A percentile compares a stretch with the other conserved stretches of the same genome.
Conservation (phyloP, 2,113 vertebrate genomes). For the Muntiacus muntjak region DNA sequence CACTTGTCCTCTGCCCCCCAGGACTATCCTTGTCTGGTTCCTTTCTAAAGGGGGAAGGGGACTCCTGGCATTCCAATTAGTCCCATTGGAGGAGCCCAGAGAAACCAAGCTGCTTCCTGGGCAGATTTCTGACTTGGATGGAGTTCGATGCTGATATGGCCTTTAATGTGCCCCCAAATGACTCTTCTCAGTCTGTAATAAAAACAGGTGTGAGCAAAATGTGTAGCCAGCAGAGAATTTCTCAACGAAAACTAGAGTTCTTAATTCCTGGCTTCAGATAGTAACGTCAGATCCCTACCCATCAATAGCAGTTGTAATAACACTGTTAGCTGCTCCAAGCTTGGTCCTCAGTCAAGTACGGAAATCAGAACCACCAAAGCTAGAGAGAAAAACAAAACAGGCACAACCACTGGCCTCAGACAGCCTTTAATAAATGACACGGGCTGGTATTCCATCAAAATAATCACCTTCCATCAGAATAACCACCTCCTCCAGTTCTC, state of each 20-base stretch:
- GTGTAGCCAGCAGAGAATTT: background rate
- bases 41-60: background rate
- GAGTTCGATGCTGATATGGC: background rate
- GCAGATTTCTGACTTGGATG: slow-evolving; percentile 5
- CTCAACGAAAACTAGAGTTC: background rate
- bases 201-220: slow-evolving; percentile 44
- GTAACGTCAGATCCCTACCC: slow-evolving; percentile 9
- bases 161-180: background rate
- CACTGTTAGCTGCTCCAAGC: background rate
- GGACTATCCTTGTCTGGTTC: background rate
- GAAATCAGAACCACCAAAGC: slow-evolving; percentile 51
- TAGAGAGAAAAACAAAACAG: slow-evolving; percentile 33
- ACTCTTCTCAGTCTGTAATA: background rate
- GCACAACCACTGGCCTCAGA: slow-evolving; percentile 23
- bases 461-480: slow-evolving; percentile 47
- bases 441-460: slow-evolving; percentile 1
- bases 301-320: background rate
- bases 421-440: slow-evolving; percentile 57
- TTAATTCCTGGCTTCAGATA: background rate
- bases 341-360: background rate
- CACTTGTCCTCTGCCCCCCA: background rate
- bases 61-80: background rate
- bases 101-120: background rate
- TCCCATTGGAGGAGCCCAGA: background rate
- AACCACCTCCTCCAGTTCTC: slow-evolving; percentile 2